phyloP scores from a whole-genome alignment of 2,797 vertebrate species.

The Rachycentron canadum region DNA sequence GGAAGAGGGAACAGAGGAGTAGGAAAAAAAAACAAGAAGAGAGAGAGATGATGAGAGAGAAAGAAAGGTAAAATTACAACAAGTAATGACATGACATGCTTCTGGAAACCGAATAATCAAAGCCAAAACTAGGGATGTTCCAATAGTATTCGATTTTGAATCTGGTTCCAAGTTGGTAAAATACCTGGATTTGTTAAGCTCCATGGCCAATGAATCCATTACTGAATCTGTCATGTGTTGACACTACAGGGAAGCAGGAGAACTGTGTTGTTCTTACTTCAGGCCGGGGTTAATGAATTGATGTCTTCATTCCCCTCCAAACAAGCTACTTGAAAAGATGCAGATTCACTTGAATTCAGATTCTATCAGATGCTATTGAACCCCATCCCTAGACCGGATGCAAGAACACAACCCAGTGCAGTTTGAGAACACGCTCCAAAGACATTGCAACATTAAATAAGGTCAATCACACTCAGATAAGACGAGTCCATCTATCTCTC shows the following conservation, averaged over 20 bases:
- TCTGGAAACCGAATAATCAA: conserved; percentile 4
- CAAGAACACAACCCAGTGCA: conserved; percentile 34
- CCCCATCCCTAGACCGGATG: conserved; percentile 25
- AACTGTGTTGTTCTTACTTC: too few species aligned
- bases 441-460: background rate
- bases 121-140: background rate
- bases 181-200: background rate
- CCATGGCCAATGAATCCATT: too few species aligned
- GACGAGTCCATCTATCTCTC: too few species aligned
- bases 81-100: background rate
- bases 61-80: background rate
- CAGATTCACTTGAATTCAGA: background rate
- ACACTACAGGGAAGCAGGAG: too few species aligned
- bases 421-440: conserved; percentile 18
- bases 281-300: too few species aligned
- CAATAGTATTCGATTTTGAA: background rate
- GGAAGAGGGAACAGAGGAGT: background rate
- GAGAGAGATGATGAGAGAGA: background rate
- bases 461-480: background rate
- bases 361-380: background rate
- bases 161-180: background rate
- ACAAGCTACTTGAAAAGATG: background rate
- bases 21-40: background rate
- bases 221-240: too few species aligned
- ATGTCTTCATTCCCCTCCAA: too few species aligned